A percentile compares a stretch with the other conserved stretches of the same genome.
These are phyloP conservation scores for Luscinia megarhynchos DNA, from an alignment of 2,797 vertebrate species.

Conservation along the genomic window DNA sequence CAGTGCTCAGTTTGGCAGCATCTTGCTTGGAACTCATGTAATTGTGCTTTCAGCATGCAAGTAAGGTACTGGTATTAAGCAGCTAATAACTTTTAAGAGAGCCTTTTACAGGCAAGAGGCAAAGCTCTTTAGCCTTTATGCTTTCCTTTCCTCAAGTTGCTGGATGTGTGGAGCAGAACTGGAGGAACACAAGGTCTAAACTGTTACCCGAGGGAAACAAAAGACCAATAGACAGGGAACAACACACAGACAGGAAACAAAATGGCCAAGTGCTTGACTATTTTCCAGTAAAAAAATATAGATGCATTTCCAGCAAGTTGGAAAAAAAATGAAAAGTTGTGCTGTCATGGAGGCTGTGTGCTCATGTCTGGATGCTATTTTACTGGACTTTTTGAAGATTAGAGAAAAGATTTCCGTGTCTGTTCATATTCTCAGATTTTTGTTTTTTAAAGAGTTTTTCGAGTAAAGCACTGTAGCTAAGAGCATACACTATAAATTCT, in stretches of 20 bases:
- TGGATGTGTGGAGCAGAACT: background rate
- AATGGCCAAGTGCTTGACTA: background rate
- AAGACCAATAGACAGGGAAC: background rate
- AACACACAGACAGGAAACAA: background rate
- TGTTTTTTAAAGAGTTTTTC: background rate
- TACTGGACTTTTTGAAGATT: background rate
- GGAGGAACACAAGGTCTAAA: background rate
- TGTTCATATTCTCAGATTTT: background rate
- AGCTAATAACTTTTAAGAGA: background rate
- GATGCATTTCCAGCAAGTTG: background rate
- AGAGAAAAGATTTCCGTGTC: background rate
- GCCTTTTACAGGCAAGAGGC: background rate
- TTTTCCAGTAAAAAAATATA: background rate
- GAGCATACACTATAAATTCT: background rate
- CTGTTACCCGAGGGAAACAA: background rate
- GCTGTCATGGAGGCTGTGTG: background rate
- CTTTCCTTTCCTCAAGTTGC: background rate
- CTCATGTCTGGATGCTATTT: background rate
- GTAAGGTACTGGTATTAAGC: background rate
- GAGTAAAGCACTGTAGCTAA: background rate
- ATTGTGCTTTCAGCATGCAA: background rate
- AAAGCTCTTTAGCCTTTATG: background rate
- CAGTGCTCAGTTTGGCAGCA: background rate
- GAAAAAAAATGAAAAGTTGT: background rate
- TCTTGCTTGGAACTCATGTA: background rate